phyloP scores from a whole-genome alignment of 1,140 invertebrate species.

The Caerostris extrusa region DNA sequence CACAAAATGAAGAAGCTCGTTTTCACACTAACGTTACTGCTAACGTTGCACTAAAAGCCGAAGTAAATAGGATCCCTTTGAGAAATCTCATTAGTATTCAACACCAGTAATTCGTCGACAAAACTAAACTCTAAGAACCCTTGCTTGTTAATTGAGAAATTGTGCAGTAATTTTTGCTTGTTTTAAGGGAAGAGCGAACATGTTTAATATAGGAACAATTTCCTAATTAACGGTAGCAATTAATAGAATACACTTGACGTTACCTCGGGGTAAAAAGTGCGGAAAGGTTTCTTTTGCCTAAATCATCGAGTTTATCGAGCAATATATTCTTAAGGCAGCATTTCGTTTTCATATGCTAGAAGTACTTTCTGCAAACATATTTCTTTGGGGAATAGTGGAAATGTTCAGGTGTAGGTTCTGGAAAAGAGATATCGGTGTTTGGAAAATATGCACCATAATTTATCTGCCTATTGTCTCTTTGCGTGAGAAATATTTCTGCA shows the following conservation, averaged over 20 bases:
- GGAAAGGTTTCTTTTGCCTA: neutral
- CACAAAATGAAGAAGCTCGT: neutral
- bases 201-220: slow-evolving; percentile 9
- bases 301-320: neutral
- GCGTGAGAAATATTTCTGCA: neutral
- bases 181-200: neutral
- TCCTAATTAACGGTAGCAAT: slow-evolving; percentile 31
- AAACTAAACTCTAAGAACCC: neutral
- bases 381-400: neutral
- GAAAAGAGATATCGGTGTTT: neutral
- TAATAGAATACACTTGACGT: neutral
- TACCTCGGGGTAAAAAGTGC: neutral
- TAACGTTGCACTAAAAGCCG: neutral
- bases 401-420: neutral
- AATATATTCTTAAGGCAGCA: neutral
- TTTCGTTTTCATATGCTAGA: neutral
- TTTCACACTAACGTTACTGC: neutral
- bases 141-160: neutral
- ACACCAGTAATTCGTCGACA: neutral
- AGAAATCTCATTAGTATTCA: slow-evolving; percentile 4
- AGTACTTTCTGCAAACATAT: neutral
- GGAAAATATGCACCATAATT: neutral
- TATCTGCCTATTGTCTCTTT: neutral
- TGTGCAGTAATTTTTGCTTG: neutral
- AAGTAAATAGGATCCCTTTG: neutral